These are phyloP conservation scores for Vicugna pacos DNA, from an alignment of 2,113 vertebrate genomes.

Conservation along the genomic window DNA sequence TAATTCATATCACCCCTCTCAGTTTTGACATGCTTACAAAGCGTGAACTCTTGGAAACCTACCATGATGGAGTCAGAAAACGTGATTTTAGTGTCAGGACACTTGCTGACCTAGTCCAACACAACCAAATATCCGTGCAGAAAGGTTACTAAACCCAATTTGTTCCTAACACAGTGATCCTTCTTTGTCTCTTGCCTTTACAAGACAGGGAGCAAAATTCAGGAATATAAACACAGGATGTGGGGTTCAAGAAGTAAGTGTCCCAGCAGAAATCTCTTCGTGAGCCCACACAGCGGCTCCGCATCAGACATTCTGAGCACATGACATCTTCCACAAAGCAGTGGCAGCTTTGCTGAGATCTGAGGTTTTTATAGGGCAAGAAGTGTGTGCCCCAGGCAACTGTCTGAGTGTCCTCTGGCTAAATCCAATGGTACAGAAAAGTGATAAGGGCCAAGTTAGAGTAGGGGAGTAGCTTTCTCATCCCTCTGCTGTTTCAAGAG, in stretches of 20 bases:
- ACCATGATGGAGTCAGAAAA: not conserved
- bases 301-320: constrained; percentile 28
- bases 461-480: not conserved
- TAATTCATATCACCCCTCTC: not conserved
- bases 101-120: not conserved
- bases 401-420: constrained; percentile 21
- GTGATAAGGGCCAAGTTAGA: not conserved
- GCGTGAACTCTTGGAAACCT: not conserved
- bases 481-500: constrained; percentile 24
- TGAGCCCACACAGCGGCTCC: not conserved
- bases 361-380: constrained; percentile 61
- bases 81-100: constrained; percentile 17
- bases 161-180: not conserved
- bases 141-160: not conserved
- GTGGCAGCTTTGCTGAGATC: constrained; percentile 6
- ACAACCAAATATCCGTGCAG: not conserved
- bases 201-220: not conserved
- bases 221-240: not conserved
- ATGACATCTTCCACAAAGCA: not conserved
- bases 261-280: not conserved
- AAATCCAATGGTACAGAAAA: constrained; percentile 59
- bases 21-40: not conserved
- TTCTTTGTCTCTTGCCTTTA: not conserved
- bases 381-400: constrained; percentile 12
- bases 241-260: not conserved